Percentiles rank a stretch among this genome's conserved stretches.
Evolutionary conservation across 2,113 vertebrate species (phyloP).

Genomic region (Polyodon spathula): DNA sequence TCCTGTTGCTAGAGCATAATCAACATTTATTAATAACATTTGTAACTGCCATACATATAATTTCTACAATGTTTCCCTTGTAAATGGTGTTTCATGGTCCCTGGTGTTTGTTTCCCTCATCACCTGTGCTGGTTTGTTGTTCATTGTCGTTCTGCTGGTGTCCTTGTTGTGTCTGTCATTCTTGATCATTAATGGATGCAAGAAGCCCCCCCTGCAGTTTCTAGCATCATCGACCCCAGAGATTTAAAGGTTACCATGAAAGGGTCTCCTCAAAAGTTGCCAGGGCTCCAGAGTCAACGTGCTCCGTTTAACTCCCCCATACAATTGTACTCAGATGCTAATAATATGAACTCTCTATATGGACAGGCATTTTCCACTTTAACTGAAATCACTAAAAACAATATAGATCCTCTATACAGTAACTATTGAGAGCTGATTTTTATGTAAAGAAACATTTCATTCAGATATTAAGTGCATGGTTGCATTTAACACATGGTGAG

Average conservation of each 20-base stretch:
- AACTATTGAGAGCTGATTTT: constrained; percentile 2
- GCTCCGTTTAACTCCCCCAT: constrained; percentile 71
- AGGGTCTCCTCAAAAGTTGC: constrained; percentile 64
- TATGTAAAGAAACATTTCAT: background rate
- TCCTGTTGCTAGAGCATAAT: too few relatives aligned
- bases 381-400: constrained; percentile 40
- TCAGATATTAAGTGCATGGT: too few relatives aligned
- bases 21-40: too few relatives aligned
- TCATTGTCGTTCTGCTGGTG: constrained; percentile 24
- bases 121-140: constrained; percentile 7
- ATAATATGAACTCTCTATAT: constrained; percentile 69
- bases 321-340: constrained; percentile 72
- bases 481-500: too few relatives aligned
- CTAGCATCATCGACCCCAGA: constrained; percentile 61
- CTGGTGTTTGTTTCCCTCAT: background rate
- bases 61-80: constrained; percentile 20
- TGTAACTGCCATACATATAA: too few relatives aligned
- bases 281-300: constrained; percentile 66
- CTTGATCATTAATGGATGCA: constrained; percentile 55
- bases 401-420: background rate
- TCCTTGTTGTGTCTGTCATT: constrained; percentile 51
- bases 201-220: constrained; percentile 30
- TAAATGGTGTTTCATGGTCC: constrained; percentile 17
- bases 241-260: constrained; percentile 54
- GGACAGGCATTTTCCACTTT: constrained; percentile 69